Percentiles rank a stretch among this genome's conserved stretches.
Evolutionary conservation across 1,140 invertebrate species (phyloP).

Genomic region (Caerostris darwini): DNA sequence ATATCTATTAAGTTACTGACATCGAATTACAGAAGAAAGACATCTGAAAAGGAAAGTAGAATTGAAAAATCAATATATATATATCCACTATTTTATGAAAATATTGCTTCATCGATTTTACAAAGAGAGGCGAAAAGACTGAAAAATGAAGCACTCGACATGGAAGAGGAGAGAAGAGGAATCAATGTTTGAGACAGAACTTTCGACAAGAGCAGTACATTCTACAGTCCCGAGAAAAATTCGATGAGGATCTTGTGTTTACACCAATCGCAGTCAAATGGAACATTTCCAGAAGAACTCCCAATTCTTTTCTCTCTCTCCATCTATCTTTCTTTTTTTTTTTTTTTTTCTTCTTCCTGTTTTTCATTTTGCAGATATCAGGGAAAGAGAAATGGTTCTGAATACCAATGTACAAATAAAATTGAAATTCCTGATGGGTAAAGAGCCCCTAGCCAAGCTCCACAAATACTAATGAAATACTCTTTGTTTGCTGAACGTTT

Average conservation of each 20-base stretch:
- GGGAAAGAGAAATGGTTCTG: conserved; percentile 10
- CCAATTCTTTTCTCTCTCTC: not conserved
- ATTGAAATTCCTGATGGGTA: conserved; percentile 5
- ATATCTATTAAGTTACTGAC: too few species aligned
- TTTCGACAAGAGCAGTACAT: not conserved
- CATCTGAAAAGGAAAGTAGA: too few species aligned
- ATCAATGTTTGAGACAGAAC: conserved; percentile 25
- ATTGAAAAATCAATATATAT: too few species aligned
- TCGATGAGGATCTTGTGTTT: not conserved
- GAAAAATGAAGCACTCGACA: not conserved
- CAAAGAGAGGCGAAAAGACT: not conserved
- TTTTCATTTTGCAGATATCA: not conserved
- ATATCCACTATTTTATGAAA: not conserved
- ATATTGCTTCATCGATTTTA: not conserved
- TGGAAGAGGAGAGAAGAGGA: not conserved
- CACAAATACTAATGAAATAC: not conserved
- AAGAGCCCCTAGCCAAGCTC: not conserved
- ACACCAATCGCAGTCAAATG: conserved; percentile 38
- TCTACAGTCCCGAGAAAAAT: not conserved
- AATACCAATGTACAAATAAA: not conserved
- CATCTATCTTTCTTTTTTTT: not conserved
- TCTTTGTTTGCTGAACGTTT: not conserved
- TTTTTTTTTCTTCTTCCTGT: too few species aligned
- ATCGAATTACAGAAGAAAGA: too few species aligned
- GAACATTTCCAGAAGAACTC: conserved; percentile 36